phyloP scores from a whole-genome alignment of 2,888 invertebrate genomes.

The Scrobipalpa costella region DNA sequence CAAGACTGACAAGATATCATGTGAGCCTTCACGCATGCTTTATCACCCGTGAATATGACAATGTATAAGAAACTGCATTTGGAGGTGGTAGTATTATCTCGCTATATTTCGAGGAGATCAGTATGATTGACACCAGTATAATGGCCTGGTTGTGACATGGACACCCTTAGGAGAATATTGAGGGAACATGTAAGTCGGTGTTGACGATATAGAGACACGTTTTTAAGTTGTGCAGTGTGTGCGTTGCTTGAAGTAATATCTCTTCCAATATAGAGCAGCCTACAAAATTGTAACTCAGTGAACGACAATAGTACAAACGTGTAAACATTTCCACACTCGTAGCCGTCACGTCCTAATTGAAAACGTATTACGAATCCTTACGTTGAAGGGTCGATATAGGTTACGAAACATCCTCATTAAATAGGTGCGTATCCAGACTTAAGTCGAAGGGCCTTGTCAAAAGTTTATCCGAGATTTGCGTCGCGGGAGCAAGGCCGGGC shows the following conservation, averaged over 20 bases:
- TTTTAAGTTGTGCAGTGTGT: background rate
- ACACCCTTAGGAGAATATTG: conserved; percentile 20
- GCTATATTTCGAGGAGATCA: conserved; percentile 11
- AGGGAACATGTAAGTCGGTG: conserved; percentile 20
- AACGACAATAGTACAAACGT: background rate
- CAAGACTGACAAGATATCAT: conserved; percentile 33
- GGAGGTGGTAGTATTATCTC: conserved; percentile 34
- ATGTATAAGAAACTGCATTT: conserved; percentile 23
- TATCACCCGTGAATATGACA: conserved; percentile 32
- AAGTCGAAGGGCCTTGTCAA: conserved; percentile 46
- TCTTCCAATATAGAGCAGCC: background rate
- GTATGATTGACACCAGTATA: conserved; percentile 10
- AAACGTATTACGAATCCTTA: conserved; percentile 23
- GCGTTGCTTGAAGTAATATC: background rate
- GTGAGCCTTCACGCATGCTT: conserved; percentile 32
- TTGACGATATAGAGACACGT: background rate
- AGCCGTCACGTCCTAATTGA: conserved; percentile 16
- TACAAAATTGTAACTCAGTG: background rate
- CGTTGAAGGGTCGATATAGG: conserved; percentile 21
- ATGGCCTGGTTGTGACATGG: conserved; percentile 18
- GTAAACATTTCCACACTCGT: background rate
- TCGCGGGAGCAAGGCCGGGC: conserved; percentile 59
- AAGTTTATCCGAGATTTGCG: conserved; percentile 64
- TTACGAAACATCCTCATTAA: conserved; percentile 24
- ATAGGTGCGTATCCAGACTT: conserved; percentile 26